Conservation (phyloP, 2,797 vertebrate species). For the Hydrocynus forskahlii region DNA sequence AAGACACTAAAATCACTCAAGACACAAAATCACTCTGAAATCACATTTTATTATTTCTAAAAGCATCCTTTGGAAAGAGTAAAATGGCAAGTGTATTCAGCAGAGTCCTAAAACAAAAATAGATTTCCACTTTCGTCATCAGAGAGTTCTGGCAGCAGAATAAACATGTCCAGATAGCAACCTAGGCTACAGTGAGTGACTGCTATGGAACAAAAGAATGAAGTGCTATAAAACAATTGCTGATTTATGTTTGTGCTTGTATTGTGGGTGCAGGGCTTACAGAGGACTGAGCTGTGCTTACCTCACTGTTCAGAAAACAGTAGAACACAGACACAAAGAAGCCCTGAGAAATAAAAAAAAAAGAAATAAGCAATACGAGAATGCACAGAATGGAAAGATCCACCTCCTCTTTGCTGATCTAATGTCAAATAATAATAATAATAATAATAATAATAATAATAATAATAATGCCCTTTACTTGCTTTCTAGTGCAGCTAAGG, state of each 20-base stretch:
- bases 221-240: background rate
- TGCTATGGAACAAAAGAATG: slow-evolving; percentile 2
- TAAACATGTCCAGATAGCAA: background rate
- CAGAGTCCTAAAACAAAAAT: no score
- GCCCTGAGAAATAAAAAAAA: slow-evolving; percentile 75
- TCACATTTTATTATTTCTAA: no score
- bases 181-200: background rate
- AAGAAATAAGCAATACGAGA: background rate
- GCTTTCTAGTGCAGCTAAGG: background rate
- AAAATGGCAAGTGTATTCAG: no score
- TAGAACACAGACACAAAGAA: slow-evolving; percentile 99
- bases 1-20: no score
- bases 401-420: no score
- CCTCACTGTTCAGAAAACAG: slow-evolving; percentile 98
- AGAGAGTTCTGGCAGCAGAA: background rate
- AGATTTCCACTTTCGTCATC: background rate
- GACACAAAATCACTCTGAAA: no score
- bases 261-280: no score
- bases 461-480: no score
- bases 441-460: no score
- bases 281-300: slow-evolving; percentile 70
- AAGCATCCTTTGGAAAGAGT: no score
- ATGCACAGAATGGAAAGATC: background rate
- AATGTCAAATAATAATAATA: no score
- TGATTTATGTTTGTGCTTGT: background rate